These are phyloP conservation scores for Heterotis niloticus DNA, from an alignment of 2,113 vertebrate species.

Conservation along the genomic window DNA sequence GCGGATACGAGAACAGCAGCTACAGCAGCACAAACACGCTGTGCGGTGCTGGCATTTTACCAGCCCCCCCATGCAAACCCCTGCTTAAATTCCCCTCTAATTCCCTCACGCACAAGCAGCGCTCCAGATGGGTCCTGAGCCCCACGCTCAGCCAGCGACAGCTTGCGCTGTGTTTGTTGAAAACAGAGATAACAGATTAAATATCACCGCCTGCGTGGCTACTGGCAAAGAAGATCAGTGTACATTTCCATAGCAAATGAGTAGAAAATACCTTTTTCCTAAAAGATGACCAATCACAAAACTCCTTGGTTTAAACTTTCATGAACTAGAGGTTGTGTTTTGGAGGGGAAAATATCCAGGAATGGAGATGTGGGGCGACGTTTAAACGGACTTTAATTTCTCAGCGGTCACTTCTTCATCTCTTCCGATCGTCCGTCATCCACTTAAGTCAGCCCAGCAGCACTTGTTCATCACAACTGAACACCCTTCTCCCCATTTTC, in stretches of 20 bases:
- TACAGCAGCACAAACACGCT: constrained; percentile 31
- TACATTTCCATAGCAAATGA: constrained; percentile 30
- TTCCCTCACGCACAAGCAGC: constrained; percentile 66
- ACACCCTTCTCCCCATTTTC: too few relatives aligned
- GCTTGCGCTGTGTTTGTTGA: constrained; percentile 82
- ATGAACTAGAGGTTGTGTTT: too few relatives aligned
- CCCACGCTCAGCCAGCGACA: constrained; percentile 78
- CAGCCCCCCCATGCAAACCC: constrained; percentile 47
- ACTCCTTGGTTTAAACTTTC: too few relatives aligned
- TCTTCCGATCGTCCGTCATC: too few relatives aligned
- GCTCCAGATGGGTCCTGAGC: constrained; percentile 82
- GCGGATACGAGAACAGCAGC: constrained; percentile 38
- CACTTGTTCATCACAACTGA: neutral
- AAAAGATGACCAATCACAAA: neutral
- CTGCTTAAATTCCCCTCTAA: constrained; percentile 65
- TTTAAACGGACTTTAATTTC: neutral
- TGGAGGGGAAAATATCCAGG: too few relatives aligned
- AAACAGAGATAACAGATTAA: constrained; percentile 90
- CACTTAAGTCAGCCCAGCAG: too few relatives aligned
- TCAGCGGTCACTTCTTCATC: neutral
- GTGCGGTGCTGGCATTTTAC: constrained; percentile 36
- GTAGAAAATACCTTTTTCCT: neutral
- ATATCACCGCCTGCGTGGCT: constrained; percentile 72
- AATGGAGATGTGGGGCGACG: too few relatives aligned
- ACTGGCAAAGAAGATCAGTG: constrained; percentile 51